Evolutionary conservation across 2,888 invertebrate genomes (phyloP).

Genomic region (Dilophus febrilis): DNA sequence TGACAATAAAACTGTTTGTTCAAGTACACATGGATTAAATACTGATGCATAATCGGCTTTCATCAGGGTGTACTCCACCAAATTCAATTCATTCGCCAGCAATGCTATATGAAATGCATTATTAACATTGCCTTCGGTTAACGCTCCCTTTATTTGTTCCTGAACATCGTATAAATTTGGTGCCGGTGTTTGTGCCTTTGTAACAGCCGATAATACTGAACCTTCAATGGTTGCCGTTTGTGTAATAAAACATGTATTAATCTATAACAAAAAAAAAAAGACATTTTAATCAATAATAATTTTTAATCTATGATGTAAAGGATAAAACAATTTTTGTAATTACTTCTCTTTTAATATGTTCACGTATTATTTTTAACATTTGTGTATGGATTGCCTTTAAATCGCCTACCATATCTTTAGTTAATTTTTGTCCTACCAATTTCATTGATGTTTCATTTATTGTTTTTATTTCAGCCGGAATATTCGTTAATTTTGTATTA

Average conservation of each 20-base stretch:
- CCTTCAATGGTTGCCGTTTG: conserved; percentile 42
- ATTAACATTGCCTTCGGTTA: conserved; percentile 59
- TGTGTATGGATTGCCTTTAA: conserved; percentile 24
- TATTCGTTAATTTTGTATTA: conserved; percentile 20
- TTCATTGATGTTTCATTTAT: conserved; percentile 3
- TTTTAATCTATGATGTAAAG: background rate
- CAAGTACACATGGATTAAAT: conserved; percentile 60
- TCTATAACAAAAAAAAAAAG: conserved; percentile 12
- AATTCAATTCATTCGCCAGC: conserved; percentile 65
- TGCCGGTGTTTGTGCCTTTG: conserved; percentile 59
- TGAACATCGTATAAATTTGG: conserved; percentile 41
- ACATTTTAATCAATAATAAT: background rate
- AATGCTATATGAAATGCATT: conserved; percentile 85
- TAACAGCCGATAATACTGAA: conserved; percentile 41
- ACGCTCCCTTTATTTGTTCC: conserved; percentile 48
- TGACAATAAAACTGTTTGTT: conserved; percentile 79
- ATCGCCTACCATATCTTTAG: conserved; percentile 25
- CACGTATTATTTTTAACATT: conserved; percentile 23
- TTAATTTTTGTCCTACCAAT: conserved; percentile 12
- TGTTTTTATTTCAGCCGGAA: conserved; percentile 18
- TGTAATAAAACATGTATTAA: conserved; percentile 34
- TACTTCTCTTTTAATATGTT: conserved; percentile 25
- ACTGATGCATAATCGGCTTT: conserved; percentile 63
- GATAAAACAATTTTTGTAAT: too few relatives aligned
- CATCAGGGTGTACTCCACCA: conserved; percentile 77